phyloP scores from a whole-genome alignment of 2,888 invertebrate species.

The Macrosiphum euphorbiae region DNA sequence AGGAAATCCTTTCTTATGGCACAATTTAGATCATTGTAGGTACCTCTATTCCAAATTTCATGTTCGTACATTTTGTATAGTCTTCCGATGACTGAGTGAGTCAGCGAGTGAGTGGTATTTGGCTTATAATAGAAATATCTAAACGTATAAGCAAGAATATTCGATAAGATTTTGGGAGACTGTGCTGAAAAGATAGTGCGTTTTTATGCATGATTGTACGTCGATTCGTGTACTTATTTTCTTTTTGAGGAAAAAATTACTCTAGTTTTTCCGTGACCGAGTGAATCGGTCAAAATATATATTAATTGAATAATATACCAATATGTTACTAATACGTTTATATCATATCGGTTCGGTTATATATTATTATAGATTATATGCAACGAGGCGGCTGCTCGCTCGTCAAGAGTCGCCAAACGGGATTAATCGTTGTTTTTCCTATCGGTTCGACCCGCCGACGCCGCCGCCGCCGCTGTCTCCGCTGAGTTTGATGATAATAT shows the following conservation, averaged over 20 bases:
- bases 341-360: background rate
- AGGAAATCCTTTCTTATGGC: no score
- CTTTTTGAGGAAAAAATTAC: no score
- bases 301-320: background rate
- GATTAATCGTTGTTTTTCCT: conserved; percentile 1
- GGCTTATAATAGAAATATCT: no score
- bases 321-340: background rate
- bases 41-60: no score
- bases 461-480: background rate
- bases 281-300: background rate
- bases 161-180: background rate
- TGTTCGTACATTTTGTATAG: no score
- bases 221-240: no score
- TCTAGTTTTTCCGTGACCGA: background rate
- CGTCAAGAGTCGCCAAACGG: conserved; percentile 17
- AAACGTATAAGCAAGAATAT: background rate
- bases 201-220: no score
- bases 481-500: conserved; percentile 18
- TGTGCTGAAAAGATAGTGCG: no score
- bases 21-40: no score
- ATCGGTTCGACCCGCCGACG: background rate
- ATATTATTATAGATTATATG: no score
- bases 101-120: no score
- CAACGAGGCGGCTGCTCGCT: background rate
- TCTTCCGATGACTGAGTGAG: no score